These are phyloP conservation scores for Stylophora pistillata DNA, from an alignment of 64 coral and sea anemone genomes.

Conservation along the genomic window DNA sequence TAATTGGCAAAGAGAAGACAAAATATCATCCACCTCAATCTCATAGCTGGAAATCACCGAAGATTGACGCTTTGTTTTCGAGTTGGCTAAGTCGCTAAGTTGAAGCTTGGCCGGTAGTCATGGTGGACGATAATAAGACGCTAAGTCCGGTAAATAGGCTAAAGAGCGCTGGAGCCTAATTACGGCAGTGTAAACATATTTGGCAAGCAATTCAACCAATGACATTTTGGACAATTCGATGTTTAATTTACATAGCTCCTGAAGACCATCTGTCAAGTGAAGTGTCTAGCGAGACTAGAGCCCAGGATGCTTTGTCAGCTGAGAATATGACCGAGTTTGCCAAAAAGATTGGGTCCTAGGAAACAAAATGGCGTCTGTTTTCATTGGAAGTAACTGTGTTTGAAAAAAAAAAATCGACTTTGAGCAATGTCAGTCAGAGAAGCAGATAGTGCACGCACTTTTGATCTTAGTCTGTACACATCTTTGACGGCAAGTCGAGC, in stretches of 20 bases:
- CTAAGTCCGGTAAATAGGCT: too few species aligned
- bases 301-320: too few species aligned
- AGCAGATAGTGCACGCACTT: neutral
- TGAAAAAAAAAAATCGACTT: neutral
- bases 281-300: neutral
- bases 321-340: too few species aligned
- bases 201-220: neutral
- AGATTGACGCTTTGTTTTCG: neutral
- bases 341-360: constrained; percentile 31
- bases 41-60: neutral
- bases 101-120: too few species aligned
- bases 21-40: neutral
- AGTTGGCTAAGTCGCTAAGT: too few species aligned
- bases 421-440: constrained; percentile 25
- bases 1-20: neutral
- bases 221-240: neutral
- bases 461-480: constrained; percentile 25
- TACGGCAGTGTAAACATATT: neutral
- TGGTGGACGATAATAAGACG: too few species aligned
- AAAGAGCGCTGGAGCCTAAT: neutral
- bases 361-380: neutral
- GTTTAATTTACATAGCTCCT: neutral
- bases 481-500: constrained; percentile 1
- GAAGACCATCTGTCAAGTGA: neutral
- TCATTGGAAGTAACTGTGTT: too few species aligned